Conservation (phyloP, 2,888 invertebrate species). For the Zelleria hepariella region DNA sequence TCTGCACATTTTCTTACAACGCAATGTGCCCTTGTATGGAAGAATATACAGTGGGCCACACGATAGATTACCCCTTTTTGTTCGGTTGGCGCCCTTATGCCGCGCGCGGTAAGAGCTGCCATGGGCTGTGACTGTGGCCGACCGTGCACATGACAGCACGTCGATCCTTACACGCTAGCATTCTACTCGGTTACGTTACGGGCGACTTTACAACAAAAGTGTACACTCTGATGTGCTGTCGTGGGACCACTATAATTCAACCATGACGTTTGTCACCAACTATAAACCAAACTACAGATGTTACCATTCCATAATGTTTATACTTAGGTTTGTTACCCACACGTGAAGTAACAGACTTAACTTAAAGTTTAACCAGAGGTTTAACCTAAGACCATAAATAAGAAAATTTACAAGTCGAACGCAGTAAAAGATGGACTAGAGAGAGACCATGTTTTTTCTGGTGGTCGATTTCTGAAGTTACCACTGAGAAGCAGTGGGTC, state of each 20-base stretch:
- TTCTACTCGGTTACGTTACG: too few species aligned
- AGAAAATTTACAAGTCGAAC: constrained; percentile 5
- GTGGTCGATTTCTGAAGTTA: neutral
- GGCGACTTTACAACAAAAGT: too few species aligned
- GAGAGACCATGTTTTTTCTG: neutral
- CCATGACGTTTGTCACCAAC: neutral
- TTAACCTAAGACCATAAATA: constrained; percentile 4
- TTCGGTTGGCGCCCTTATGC: too few species aligned
- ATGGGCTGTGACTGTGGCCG: too few species aligned
- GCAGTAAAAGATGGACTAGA: constrained; percentile 4
- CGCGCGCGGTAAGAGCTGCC: too few species aligned
- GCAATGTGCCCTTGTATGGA: too few species aligned
- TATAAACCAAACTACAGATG: neutral
- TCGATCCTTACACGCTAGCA: too few species aligned
- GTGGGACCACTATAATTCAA: neutral
- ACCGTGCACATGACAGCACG: too few species aligned
- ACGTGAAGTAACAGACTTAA: neutral
- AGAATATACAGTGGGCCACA: too few species aligned
- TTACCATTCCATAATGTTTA: neutral
- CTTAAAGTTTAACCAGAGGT: neutral
- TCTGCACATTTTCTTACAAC: too few species aligned
- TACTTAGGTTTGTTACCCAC: neutral
- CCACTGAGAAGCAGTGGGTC: neutral
- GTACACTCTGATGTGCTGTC: too few species aligned
- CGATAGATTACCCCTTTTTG: too few species aligned